Evolutionary conservation across 1,140 invertebrate genomes (phyloP), one percentile per base, ranked within the genome.

Genomic region (Atta texana): DNA sequence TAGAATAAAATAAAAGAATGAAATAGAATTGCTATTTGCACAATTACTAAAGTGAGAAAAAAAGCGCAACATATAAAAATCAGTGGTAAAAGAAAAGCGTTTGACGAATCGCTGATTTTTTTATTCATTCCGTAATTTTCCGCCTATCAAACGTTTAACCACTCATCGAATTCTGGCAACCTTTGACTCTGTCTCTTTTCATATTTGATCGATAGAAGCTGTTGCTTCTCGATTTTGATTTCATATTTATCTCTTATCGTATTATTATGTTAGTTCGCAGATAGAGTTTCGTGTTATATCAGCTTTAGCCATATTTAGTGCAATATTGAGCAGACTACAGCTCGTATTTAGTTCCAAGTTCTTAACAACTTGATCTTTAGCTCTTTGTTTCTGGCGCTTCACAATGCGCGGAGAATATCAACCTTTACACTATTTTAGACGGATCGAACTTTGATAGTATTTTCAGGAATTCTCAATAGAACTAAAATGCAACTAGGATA

Each of bases 71-170:
- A 18, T n/a, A 44, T 74, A 68, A 72, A 66, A 69, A 82, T 81
- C 51, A 55, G 31, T 49, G 34, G 24, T 59, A 63, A 74, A 71
- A 77, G n/a, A 34, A 64, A 71, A 6, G 84, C 64, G 28, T 76
- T 34, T 59, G 21, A 76, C 63, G 76, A 89, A 88, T 89, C 78
- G 89, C 88, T 91, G 88, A 91, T 24, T 90, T 85, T 55, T 68
- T 82, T 34, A 88, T 90, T 92, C 86, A 75, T 80, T 87, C 75
- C 44, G 85, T 91, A 91, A 88, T 90, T 91, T 88, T 88, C 74
- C 51, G 69, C 85, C 91, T 85, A 87, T 91, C 72, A 61, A 89
- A 86, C 82, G 68, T 88, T 78, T 72, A 51, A 21, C 31, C 28
- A 18, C 39, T 77, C 53, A 57, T 88, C 72, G 55, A 82, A 85